A percentile compares a stretch with the other conserved stretches of the same genome.
phyloP scores from a whole-genome alignment of 2,113 vertebrate genomes.

The Dolichallabes microphthalmus region DNA sequence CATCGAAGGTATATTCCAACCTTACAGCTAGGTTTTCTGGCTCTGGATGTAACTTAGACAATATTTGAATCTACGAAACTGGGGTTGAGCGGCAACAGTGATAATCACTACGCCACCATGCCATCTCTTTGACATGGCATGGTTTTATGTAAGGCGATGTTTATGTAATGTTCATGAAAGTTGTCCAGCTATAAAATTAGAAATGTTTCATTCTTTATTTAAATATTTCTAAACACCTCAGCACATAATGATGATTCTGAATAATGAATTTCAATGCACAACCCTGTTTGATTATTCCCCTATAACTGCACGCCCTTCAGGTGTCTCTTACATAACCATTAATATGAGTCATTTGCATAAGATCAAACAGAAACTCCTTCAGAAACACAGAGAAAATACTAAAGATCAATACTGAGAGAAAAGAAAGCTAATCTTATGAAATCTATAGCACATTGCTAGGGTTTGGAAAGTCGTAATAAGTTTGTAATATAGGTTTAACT shows the following conservation, averaged over 20 bases:
- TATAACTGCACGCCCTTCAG: neutral
- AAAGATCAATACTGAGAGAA: conserved; percentile 1
- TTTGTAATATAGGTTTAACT: conserved; percentile 8
- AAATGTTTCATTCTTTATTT: neutral
- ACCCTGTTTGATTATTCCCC: neutral
- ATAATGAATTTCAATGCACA: neutral
- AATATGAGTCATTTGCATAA: neutral
- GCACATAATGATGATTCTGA: neutral
- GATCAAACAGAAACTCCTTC: neutral
- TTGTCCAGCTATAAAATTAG: neutral
- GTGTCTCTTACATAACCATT: neutral
- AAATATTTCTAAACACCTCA: neutral
- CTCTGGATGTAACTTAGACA: neutral
- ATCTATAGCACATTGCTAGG: neutral
- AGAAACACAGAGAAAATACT: neutral
- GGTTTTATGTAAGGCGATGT: neutral
- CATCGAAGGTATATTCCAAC: neutral
- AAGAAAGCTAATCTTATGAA: conserved; percentile 11
- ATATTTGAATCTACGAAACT: no score
- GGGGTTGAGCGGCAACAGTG: no score
- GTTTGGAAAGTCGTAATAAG: conserved; percentile 12
- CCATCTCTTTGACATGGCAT: no score
- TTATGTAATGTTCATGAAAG: neutral
- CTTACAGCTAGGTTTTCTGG: neutral
- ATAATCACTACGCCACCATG: no score